A percentile compares a stretch with the other conserved stretches of the same genome.
Evolutionary conservation across 2,888 invertebrate species (phyloP).

Genomic region (Volucella zonaria): DNA sequence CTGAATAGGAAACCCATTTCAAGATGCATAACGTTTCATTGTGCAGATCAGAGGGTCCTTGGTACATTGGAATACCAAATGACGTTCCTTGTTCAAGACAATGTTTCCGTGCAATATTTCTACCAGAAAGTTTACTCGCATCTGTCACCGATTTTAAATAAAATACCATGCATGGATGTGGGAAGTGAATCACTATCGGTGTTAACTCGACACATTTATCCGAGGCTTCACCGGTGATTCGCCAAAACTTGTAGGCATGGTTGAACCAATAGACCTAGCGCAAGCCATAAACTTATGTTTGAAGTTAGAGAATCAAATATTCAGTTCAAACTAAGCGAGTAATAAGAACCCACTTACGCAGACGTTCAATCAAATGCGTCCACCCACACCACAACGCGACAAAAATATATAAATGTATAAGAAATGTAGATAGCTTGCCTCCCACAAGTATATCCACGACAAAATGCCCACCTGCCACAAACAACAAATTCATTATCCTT

Average conservation of each 20-base stretch:
- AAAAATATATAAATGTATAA: no score
- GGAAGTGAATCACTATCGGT: not conserved
- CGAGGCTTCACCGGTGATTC: not conserved
- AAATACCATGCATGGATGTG: not conserved
- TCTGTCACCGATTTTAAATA: not conserved
- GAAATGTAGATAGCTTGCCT: no score
- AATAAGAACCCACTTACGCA: no score
- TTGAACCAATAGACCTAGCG: not conserved
- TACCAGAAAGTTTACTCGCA: not conserved
- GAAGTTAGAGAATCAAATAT: not conserved
- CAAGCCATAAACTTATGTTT: not conserved
- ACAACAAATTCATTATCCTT: no score
- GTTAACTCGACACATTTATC: not conserved
- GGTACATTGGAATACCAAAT: not conserved
- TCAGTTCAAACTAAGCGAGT: not conserved
- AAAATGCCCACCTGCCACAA: no score
- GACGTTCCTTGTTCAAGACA: not conserved
- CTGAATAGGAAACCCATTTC: no score
- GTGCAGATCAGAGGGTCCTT: not conserved
- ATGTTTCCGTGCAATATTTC: not conserved
- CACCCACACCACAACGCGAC: no score
- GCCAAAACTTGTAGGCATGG: not conserved
- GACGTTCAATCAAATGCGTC: no score
- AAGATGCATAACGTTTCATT: not conserved
- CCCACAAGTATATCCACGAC: no score